Percentiles rank a stretch among this genome's conserved stretches.
Evolutionary conservation across 2,113 vertebrate genomes (phyloP).

Genomic region (Saccopteryx bilineata): DNA sequence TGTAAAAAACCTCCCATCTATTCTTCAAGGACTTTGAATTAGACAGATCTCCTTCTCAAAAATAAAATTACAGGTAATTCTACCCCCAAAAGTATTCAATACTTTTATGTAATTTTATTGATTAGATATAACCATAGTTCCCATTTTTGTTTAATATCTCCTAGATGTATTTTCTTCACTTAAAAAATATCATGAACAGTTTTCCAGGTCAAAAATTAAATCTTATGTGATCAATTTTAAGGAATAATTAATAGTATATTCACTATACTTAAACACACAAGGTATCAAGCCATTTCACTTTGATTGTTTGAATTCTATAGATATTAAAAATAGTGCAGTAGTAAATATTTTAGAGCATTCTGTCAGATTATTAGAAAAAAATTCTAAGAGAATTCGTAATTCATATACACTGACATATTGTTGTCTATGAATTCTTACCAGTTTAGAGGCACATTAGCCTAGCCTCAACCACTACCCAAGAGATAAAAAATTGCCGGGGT

Average conservation of each 20-base stretch:
- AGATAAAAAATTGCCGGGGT: not conserved
- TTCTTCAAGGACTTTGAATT: not conserved
- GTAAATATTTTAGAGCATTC: not conserved
- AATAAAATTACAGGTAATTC: not conserved
- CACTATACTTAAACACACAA: not conserved
- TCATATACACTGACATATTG: not conserved
- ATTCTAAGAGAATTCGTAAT: not conserved
- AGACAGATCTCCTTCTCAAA: not conserved
- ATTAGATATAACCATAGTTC: not conserved
- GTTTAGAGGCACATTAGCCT: not conserved
- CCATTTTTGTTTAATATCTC: not conserved
- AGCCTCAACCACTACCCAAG: not conserved
- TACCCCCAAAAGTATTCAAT: not conserved
- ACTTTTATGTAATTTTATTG: not conserved
- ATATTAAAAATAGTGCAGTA: not conserved
- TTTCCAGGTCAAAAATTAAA: not conserved
- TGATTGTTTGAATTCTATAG: not conserved
- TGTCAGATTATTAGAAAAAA: not conserved
- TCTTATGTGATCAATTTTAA: not conserved
- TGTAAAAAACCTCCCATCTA: not conserved
- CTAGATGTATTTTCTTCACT: not conserved
- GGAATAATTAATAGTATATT: not conserved
- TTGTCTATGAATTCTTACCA: not conserved
- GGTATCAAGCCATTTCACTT: not conserved
- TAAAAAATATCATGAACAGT: not conserved